These are phyloP conservation scores for Poeciliopsis presidionis DNA, from an alignment of 2,797 vertebrate genomes.

Conservation along the genomic window DNA sequence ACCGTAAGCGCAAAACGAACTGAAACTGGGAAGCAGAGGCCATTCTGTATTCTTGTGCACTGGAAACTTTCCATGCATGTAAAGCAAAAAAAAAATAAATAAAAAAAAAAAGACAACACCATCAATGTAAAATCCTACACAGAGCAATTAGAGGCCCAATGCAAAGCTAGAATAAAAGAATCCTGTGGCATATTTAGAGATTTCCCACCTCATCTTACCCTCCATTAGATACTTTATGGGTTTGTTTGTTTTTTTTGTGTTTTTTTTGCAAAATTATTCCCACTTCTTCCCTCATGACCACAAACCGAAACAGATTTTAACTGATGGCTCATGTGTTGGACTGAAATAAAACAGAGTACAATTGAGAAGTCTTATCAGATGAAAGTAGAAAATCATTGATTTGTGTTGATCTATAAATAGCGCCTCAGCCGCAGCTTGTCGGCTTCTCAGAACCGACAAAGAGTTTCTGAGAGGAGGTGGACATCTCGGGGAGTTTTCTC, in stretches of 20 bases:
- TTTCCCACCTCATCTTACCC: not conserved
- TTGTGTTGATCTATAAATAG: not conserved
- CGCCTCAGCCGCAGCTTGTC: not conserved
- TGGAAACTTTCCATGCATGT: slow-evolving; percentile 3
- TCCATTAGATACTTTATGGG: not conserved
- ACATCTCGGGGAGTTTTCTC: not conserved
- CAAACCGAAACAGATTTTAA: not conserved
- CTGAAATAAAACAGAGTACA: not conserved
- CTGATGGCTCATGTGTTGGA: not conserved
- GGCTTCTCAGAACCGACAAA: not conserved
- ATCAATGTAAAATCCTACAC: not conserved
- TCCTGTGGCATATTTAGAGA: not conserved
- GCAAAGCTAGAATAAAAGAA: not conserved
- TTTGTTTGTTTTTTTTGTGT: not conserved
- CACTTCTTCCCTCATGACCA: not conserved
- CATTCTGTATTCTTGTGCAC: slow-evolving; percentile 15
- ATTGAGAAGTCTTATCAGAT: not conserved
- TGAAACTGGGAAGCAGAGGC: slow-evolving; percentile 21
- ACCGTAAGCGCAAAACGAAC: slow-evolving; percentile 36
- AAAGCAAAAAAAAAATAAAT: too few relatives aligned
- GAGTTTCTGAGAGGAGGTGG: not conserved
- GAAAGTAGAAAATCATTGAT: not conserved
- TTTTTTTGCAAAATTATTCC: not conserved
- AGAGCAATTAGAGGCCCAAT: not conserved
- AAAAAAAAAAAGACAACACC: not conserved